Evolutionary conservation across 2,113 vertebrate species (phyloP), one percentile per base, ranked within the genome.

Genomic region (Felis catus): DNA sequence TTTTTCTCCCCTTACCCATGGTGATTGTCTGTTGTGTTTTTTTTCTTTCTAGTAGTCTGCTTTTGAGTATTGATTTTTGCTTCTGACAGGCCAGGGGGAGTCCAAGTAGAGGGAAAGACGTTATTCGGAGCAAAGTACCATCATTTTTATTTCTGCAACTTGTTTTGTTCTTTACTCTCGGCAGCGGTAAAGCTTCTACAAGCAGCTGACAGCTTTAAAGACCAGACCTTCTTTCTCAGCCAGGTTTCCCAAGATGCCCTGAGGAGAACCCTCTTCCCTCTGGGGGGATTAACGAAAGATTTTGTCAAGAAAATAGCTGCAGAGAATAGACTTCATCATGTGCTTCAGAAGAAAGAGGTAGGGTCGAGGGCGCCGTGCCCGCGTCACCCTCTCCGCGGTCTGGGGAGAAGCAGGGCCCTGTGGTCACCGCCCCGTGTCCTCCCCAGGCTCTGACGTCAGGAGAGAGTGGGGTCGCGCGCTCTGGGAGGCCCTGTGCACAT

Each of bases 141-240:
- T 21, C 15, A 5, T 78, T 36, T 61, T 55, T 39, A 41, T 16
- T 51, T 13, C 55, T 92, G 80, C 91, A 71, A 41, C 79, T 0
- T 79, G 89, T 97, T 80, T 19, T 98, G 68, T 97, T 87, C 97
- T 98, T 92, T 97, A 51, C 48, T 63, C 70, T 88, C 96, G 96
- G 93, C 98, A 99, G 99, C 99, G 96, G 99, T 99, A 95, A 99
- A 98, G 97, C 99, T 99, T 65, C 99, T 99, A 79, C 99, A 99
- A 86, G 99, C 99, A 87, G 99, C 99, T 14, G 99, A 99, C 97
- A 98, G 97, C 80, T 53, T 98, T 81, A 99, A 99, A 99, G 99
- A 99, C 99, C 99, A 99, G 99, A 99, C 99, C 10, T 99, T 99
- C 98, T 99, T 99, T 98, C 99, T 99, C 83, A 99, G 99, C 98